These are phyloP conservation scores for Patella caerulea DNA, from an alignment of 2,888 invertebrate genomes.

Conservation along the genomic window DNA sequence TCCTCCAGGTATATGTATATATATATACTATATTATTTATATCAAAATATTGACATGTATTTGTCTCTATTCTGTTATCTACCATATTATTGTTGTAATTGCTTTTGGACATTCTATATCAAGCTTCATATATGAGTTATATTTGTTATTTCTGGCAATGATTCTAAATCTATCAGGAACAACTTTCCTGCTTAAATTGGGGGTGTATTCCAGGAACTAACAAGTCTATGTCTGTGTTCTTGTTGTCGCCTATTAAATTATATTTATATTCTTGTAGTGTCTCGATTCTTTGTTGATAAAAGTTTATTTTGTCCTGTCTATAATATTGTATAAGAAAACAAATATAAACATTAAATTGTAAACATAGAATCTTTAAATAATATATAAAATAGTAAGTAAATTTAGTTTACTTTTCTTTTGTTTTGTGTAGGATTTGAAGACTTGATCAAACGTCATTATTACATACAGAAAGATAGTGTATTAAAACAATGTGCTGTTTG, in stretches of 20 bases:
- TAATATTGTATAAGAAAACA: neutral
- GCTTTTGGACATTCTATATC: neutral
- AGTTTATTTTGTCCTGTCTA: too few species aligned
- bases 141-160: too few species aligned
- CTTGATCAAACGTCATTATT: slow-evolving; percentile 31
- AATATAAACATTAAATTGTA: neutral
- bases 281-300: too few species aligned
- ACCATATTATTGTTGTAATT: neutral
- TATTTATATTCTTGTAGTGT: too few species aligned
- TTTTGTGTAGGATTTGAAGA: slow-evolving; percentile 31
- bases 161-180: too few species aligned
- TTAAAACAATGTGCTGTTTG: slow-evolving; percentile 37
- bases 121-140: too few species aligned
- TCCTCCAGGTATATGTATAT: slow-evolving; percentile 33
- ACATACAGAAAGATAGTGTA: slow-evolving; percentile 31
- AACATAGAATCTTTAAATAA: neutral
- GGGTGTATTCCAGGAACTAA: too few species aligned
- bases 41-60: neutral
- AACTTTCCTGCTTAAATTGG: too few species aligned
- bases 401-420: neutral
- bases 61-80: neutral
- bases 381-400: neutral
- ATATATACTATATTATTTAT: neutral
- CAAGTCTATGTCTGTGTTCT: too few species aligned
- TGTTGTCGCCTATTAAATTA: too few species aligned